phyloP scores from a whole-genome alignment of 2,888 invertebrate genomes.

The Phlogophora meticulosa region DNA sequence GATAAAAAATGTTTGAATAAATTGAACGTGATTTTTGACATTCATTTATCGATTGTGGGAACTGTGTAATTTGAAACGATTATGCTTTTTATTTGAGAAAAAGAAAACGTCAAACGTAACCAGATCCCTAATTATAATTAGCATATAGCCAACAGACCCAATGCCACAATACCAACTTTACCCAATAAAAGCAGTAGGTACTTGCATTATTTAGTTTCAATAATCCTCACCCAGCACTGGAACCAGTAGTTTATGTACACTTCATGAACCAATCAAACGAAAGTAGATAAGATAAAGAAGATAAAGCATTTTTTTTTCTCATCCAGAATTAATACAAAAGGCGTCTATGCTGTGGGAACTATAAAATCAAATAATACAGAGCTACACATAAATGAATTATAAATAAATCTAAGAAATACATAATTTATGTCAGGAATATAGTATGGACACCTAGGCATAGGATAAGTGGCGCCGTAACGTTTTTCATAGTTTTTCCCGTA shows the following conservation, averaged over 20 bases:
- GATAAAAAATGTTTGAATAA: conserved; percentile 41
- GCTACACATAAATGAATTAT: conserved; percentile 18
- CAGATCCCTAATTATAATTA: background rate
- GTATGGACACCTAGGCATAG: conserved; percentile 37
- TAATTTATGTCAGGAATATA: conserved; percentile 46
- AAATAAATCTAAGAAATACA: conserved; percentile 38
- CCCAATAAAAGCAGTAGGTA: too few species aligned
- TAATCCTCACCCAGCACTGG: background rate
- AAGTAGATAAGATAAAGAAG: background rate
- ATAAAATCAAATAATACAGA: conserved; percentile 33
- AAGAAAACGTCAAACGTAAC: conserved; percentile 7
- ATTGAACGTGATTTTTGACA: conserved; percentile 23
- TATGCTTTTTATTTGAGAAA: background rate
- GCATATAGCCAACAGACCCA: too few species aligned
- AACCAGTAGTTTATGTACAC: too few species aligned
- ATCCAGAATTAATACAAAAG: conserved; percentile 7
- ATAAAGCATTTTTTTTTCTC: conserved; percentile 16
- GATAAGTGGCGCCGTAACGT: conserved; percentile 30
- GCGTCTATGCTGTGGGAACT: conserved; percentile 28
- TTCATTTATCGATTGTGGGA: conserved; percentile 26
- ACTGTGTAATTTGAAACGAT: conserved; percentile 15
- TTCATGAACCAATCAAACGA: background rate
- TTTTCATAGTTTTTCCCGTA: background rate
- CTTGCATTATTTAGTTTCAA: background rate
- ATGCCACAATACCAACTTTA: too few species aligned